These are phyloP conservation scores for Pedicia rivosa DNA, from an alignment of 2,888 invertebrate species.

Conservation along the genomic window DNA sequence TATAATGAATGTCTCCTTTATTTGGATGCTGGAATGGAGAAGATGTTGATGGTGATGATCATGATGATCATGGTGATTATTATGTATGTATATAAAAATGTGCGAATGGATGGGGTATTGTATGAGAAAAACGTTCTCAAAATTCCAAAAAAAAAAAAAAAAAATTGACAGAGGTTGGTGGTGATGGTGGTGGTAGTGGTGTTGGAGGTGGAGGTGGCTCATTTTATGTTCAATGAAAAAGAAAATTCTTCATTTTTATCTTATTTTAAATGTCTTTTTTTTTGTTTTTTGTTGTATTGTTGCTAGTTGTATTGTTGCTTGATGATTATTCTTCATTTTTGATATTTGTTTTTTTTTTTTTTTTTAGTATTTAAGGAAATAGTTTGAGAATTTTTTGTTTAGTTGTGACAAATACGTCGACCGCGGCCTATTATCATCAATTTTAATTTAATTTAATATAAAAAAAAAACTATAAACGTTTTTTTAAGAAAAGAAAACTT, in stretches of 20 bases:
- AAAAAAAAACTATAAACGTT: too few species aligned
- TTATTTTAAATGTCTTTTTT: too few species aligned
- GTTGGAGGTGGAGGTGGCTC: neutral
- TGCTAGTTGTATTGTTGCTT: too few species aligned
- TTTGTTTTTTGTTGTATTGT: too few species aligned
- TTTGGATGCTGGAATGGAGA: neutral
- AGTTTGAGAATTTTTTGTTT: conserved; percentile 2
- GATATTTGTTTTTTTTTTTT: too few species aligned
- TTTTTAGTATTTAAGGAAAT: conserved; percentile 5
- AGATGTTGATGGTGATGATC: neutral
- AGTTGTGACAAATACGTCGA: conserved; percentile 4
- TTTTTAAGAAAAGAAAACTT: too few species aligned
- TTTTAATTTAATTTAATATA: too few species aligned
- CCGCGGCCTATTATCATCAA: too few species aligned
- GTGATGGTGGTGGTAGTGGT: neutral
- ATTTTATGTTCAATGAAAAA: too few species aligned
- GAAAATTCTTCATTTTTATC: too few species aligned
- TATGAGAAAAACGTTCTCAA: neutral
- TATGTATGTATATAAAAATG: neutral
- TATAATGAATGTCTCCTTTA: too few species aligned
- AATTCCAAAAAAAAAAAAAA: neutral
- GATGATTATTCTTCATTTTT: too few species aligned
- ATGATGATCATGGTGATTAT: neutral
- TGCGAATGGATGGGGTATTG: neutral
- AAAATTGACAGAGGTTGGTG: neutral